A percentile compares a stretch with the other conserved stretches of the same genome.
phyloP scores from a whole-genome alignment of 1,140 invertebrate species.

The Protaetia brevitarsis region DNA sequence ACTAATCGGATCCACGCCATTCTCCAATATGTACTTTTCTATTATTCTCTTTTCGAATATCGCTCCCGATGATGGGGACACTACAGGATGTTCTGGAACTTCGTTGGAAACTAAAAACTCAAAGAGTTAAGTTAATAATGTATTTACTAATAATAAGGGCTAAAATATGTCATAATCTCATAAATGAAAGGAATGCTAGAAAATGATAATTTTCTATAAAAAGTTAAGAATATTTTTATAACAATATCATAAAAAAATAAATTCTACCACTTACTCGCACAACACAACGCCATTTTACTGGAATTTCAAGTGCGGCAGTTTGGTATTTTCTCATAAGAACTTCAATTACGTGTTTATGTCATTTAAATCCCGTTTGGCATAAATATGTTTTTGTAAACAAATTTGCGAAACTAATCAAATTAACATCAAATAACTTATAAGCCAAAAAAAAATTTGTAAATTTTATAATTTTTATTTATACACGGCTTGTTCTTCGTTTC shows the following conservation, averaged over 20 bases:
- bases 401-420: no score
- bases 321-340: not conserved
- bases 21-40: constrained; percentile 94
- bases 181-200: no score
- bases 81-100: constrained; percentile 92
- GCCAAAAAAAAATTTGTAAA: no score
- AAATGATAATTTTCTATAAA: no score
- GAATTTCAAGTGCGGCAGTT: not conserved
- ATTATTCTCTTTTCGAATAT: constrained; percentile 95
- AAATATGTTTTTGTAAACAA: no score
- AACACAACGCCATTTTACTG: constrained; percentile 55
- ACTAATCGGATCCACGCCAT: constrained; percentile 95
- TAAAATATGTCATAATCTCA: not conserved
- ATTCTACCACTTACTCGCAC: constrained; percentile 55
- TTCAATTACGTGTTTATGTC: no score
- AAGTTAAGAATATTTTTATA: constrained; percentile 8
- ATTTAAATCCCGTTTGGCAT: no score
- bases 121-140: constrained; percentile 1
- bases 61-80: constrained; percentile 92
- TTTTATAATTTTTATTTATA: no score
- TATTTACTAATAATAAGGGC: constrained; percentile 4
- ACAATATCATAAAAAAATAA: constrained; percentile 24
- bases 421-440: no score
- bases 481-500: no score
- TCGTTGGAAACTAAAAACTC: constrained; percentile 85